phyloP scores from a whole-genome alignment of 2,797 vertebrate genomes.

The Acanthornis magna region DNA sequence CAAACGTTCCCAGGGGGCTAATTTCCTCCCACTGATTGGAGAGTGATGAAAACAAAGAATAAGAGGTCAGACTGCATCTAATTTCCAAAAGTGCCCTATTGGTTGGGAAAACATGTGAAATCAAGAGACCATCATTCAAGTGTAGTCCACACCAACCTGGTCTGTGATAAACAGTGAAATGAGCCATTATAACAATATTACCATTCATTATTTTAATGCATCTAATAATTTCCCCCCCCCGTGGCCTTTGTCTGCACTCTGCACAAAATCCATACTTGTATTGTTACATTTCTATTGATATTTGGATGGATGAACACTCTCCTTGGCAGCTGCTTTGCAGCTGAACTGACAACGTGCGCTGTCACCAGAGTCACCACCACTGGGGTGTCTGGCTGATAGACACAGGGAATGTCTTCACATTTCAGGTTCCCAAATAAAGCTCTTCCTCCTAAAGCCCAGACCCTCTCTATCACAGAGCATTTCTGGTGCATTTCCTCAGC shows the following conservation, averaged over 20 bases:
- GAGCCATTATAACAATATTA: not conserved
- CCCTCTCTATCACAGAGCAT: not conserved
- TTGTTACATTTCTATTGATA: not conserved
- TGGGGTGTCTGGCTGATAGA: not conserved
- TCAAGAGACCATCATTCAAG: not conserved
- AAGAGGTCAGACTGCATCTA: slow-evolving; percentile 44
- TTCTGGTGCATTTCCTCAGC: slow-evolving; percentile 13
- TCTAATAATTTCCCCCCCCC: not conserved
- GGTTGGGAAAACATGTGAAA: slow-evolving; percentile 12
- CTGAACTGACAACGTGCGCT: not conserved
- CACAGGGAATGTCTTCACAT: not conserved
- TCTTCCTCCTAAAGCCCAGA: not conserved
- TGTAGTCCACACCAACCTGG: not conserved
- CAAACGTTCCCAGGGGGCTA: slow-evolving; percentile 12
- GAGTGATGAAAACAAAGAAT: slow-evolving; percentile 58
- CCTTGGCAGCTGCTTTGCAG: not conserved
- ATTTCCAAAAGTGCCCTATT: slow-evolving; percentile 11
- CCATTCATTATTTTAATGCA: not conserved
- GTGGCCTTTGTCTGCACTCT: not conserved
- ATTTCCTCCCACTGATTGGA: slow-evolving; percentile 61
- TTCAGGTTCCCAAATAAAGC: not conserved
- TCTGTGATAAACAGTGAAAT: not conserved
- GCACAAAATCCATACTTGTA: not conserved
- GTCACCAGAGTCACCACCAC: not conserved
- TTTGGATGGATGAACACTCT: not conserved